phyloP scores from a whole-genome alignment of 2,888 invertebrate genomes.

The Spatulosminthurus flaviceps region DNA sequence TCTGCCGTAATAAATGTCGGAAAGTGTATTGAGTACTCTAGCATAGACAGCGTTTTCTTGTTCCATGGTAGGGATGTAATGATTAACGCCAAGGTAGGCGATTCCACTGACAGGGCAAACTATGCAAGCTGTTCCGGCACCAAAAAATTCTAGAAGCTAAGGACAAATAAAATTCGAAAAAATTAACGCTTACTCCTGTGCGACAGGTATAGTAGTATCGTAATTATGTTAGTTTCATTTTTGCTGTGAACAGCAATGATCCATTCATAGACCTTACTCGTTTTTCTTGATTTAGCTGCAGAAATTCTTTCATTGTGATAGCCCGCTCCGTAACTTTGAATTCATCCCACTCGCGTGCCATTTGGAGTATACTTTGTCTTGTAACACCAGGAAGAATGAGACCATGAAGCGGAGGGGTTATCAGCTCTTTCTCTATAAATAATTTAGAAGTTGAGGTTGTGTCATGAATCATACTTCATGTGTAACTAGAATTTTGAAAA shows the following conservation, averaged over 20 bases:
- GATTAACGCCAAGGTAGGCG: constrained; percentile 76
- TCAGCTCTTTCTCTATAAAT: constrained; percentile 85
- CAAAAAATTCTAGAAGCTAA: constrained; percentile 97
- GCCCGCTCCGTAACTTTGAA: constrained; percentile 81
- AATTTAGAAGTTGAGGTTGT: too few relatives aligned
- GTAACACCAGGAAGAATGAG: constrained; percentile 95
- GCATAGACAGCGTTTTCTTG: constrained; percentile 78
- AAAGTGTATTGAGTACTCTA: constrained; percentile 78
- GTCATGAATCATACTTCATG: too few relatives aligned
- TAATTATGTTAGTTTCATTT: neutral
- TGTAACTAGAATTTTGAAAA: too few relatives aligned
- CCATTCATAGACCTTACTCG: constrained; percentile 83
- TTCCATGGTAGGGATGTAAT: constrained; percentile 78
- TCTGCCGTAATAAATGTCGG: constrained; percentile 90
- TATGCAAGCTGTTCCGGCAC: constrained; percentile 96
- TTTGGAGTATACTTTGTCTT: constrained; percentile 84
- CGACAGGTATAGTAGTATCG: too few relatives aligned
- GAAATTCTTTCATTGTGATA: constrained; percentile 85
- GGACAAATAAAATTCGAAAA: constrained; percentile 55
- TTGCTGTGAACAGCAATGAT: neutral
- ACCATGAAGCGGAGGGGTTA: constrained; percentile 92
- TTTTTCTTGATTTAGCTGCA: constrained; percentile 78
- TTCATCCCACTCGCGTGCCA: constrained; percentile 85
- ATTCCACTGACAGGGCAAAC: constrained; percentile 92
- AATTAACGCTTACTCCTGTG: too few relatives aligned